A percentile compares a stretch with the other conserved stretches of the same genome.
Conservation (phyloP, 2,888 invertebrate species). For the Drosophila falleni region DNA sequence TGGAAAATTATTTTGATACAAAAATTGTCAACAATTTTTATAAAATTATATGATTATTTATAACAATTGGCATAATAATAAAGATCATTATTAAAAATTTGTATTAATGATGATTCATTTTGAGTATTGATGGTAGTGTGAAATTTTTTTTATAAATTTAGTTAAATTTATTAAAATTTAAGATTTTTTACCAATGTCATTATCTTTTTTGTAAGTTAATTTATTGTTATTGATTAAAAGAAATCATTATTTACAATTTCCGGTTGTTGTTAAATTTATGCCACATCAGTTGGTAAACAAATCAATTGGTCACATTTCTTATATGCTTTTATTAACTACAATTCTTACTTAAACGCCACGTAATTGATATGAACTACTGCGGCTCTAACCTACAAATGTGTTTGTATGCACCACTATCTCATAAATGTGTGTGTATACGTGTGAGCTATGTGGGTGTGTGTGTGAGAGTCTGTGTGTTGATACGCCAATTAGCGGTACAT, state of each 20-base stretch:
- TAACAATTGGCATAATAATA: too few relatives aligned
- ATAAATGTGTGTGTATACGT: neutral
- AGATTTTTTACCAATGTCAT: too few relatives aligned
- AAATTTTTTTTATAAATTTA: too few relatives aligned
- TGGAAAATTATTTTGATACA: too few relatives aligned
- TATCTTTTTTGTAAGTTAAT: too few relatives aligned
- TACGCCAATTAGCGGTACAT: constrained; percentile 43
- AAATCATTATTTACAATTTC: neutral
- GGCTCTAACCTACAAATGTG: constrained; percentile 63
- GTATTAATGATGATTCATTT: too few relatives aligned
- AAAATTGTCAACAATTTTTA: too few relatives aligned
- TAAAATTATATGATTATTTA: too few relatives aligned
- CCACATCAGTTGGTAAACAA: constrained; percentile 37
- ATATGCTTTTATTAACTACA: constrained; percentile 44
- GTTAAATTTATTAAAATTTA: too few relatives aligned
- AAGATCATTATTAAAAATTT: too few relatives aligned
- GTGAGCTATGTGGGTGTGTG: constrained; percentile 4
- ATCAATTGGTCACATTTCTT: constrained; percentile 33
- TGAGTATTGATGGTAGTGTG: too few relatives aligned
- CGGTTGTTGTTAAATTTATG: constrained; percentile 18
- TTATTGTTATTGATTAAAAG: too few relatives aligned
- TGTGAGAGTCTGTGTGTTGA: constrained; percentile 24
- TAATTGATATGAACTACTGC: constrained; percentile 62
- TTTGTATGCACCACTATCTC: constrained; percentile 14
- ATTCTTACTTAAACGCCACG: constrained; percentile 65